A percentile compares a stretch with the other conserved stretches of the same genome.
These are phyloP conservation scores for Myotis daubentonii DNA, from an alignment of 2,797 vertebrate genomes.

Conservation along the genomic window DNA sequence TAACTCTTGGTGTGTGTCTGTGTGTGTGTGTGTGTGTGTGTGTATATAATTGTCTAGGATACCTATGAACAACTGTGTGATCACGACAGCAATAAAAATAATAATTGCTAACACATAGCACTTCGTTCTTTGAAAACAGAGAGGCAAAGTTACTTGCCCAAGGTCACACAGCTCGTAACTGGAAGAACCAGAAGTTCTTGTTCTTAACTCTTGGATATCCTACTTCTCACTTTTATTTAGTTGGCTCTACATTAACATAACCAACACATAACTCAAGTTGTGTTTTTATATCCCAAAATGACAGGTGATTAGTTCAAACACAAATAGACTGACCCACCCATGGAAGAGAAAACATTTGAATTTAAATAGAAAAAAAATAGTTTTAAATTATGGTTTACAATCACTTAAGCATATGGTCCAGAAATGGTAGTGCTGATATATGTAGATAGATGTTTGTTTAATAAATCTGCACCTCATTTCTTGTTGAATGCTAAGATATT, in stretches of 20 bases:
- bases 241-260: background rate
- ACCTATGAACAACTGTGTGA: background rate
- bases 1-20: background rate
- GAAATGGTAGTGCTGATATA: background rate
- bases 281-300: background rate
- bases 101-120: background rate
- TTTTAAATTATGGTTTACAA: background rate
- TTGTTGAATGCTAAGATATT: background rate
- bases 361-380: background rate
- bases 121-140: background rate
- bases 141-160: background rate
- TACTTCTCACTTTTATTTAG: background rate
- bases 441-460: background rate
- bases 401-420: background rate
- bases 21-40: background rate
- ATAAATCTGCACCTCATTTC: background rate
- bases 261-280: background rate
- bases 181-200: background rate
- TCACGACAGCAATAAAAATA: background rate
- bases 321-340: background rate
- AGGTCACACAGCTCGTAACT: background rate
- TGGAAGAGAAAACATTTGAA: conserved; percentile 13
- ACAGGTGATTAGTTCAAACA: background rate
- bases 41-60: background rate
- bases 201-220: background rate